phyloP scores from a whole-genome alignment of 2,888 invertebrate species.

The Dasypogon diadema region DNA sequence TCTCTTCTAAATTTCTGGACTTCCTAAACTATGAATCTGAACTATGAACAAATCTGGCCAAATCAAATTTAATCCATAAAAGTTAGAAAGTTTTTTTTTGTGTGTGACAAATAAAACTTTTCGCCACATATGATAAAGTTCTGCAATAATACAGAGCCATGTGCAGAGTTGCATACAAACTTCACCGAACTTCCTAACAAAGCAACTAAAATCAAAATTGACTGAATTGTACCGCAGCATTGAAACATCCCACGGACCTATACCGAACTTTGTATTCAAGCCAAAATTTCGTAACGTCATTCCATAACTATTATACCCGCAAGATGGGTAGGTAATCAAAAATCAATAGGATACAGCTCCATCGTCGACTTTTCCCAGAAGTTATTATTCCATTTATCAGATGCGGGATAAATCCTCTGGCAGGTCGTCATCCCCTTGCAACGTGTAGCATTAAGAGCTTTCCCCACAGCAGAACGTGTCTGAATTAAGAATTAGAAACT shows the following conservation, averaged over 20 bases:
- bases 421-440: conserved; percentile 25
- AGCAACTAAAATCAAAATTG: neutral
- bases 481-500: conserved; percentile 41
- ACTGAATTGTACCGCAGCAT: neutral
- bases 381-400: conserved; percentile 43
- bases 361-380: conserved; percentile 15
- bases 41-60: neutral
- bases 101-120: neutral
- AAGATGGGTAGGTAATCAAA: conserved; percentile 38
- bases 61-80: neutral
- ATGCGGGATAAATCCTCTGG: conserved; percentile 22
- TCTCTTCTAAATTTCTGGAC: too few relatives aligned
- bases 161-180: neutral
- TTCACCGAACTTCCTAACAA: neutral
- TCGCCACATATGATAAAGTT: neutral
- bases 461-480: conserved; percentile 31
- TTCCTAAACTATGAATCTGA: neutral
- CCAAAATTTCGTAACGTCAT: conserved; percentile 13
- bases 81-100: neutral
- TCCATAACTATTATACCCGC: conserved; percentile 8
- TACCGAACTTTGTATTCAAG: conserved; percentile 28
- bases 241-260: neutral
- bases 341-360: conserved; percentile 32
- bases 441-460: conserved; percentile 22
- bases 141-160: neutral